phyloP scores from a whole-genome alignment of 2,797 vertebrate genomes.

The Crocidura indochinensis region DNA sequence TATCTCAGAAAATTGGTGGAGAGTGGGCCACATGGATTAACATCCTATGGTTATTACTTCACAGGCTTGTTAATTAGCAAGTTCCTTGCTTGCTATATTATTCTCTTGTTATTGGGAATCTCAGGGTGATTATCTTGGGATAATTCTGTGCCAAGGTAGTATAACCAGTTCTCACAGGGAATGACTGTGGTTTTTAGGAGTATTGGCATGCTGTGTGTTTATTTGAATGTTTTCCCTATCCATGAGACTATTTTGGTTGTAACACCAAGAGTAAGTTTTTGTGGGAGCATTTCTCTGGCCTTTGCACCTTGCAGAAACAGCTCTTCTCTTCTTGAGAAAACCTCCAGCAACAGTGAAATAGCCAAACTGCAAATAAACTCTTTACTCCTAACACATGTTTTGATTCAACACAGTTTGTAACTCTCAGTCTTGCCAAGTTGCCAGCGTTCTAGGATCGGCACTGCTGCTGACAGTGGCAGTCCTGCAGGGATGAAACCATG shows the following conservation, averaged over 20 bases:
- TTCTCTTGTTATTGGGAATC: neutral
- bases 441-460: neutral
- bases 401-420: neutral
- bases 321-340: neutral
- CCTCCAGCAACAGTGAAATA: neutral
- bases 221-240: neutral
- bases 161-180: neutral
- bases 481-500: too few species aligned
- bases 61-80: neutral
- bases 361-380: neutral
- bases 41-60: neutral
- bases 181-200: neutral
- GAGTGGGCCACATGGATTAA: neutral
- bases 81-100: neutral
- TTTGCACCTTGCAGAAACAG: neutral
- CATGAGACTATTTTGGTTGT: neutral
- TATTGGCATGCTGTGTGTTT: neutral
- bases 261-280: neutral
- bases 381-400: conserved; percentile 7
- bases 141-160: neutral
- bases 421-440: neutral
- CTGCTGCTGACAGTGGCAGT: neutral
- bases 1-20: neutral
- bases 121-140: neutral
- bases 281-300: neutral